Evolutionary conservation across 2,113 vertebrate genomes (phyloP).

Genomic region (Clarias magur): DNA sequence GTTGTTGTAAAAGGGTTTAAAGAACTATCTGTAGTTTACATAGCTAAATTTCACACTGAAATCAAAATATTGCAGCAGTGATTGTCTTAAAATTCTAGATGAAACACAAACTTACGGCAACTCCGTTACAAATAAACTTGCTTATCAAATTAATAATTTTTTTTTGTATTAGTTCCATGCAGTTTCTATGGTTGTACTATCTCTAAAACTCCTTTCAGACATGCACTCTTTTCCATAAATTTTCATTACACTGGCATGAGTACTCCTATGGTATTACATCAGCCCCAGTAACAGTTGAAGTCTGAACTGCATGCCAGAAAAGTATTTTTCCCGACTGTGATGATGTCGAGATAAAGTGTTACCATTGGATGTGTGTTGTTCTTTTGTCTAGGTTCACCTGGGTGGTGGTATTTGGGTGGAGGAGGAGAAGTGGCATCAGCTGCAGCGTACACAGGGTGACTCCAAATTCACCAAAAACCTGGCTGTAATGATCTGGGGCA

Average conservation of each 20-base stretch:
- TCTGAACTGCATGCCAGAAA: neutral
- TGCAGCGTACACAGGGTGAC: constrained; percentile 97
- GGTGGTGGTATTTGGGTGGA: constrained; percentile 98
- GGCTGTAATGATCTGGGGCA: constrained; percentile 99
- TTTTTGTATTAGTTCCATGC: too few species aligned
- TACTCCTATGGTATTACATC: too few species aligned
- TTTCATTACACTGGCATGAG: too few species aligned
- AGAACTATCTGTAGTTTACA: neutral
- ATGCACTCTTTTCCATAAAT: too few species aligned
- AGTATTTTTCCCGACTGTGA: neutral
- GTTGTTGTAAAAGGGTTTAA: neutral
- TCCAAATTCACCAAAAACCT: constrained; percentile 99
- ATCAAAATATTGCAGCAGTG: neutral
- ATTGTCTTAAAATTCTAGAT: neutral
- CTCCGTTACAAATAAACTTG: too few species aligned
- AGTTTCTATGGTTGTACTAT: too few species aligned
- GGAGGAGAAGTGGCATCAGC: constrained; percentile 98
- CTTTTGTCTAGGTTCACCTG: constrained; percentile 86
- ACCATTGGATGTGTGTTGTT: neutral
- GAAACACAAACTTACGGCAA: neutral
- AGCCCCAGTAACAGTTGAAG: too few species aligned
- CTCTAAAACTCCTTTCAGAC: too few species aligned
- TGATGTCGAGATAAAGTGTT: neutral
- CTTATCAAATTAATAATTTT: too few species aligned
- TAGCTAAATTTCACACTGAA: neutral